A percentile compares a stretch with the other conserved stretches of the same genome.
phyloP scores from a whole-genome alignment of 2,888 invertebrate genomes.

The Xestia xanthographa region DNA sequence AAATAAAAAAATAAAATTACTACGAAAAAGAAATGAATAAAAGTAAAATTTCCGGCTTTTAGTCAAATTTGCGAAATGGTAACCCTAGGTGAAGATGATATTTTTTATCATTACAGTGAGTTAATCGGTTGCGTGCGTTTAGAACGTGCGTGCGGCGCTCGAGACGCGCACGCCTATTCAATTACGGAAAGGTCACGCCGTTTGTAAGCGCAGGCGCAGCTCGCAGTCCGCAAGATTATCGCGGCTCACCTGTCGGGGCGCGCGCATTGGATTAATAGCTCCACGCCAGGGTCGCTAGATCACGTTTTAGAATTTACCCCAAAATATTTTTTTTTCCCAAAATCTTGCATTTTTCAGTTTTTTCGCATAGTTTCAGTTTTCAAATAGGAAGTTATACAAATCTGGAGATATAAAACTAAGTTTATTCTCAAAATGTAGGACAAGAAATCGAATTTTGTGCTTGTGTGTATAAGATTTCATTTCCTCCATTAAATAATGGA shows the following conservation, averaged over 20 bases:
- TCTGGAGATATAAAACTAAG: not conserved
- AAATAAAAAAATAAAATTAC: not conserved
- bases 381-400: not conserved
- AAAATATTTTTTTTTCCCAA: not conserved
- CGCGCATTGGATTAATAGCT: conserved; percentile 78
- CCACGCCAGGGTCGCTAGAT: conserved; percentile 28
- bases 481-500: too few species aligned
- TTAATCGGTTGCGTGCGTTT: conserved; percentile 84
- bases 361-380: not conserved
- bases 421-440: not conserved
- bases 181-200: conserved; percentile 89
- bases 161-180: conserved; percentile 86
- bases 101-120: conserved; percentile 65
- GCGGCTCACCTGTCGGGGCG: conserved; percentile 85
- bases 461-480: not conserved
- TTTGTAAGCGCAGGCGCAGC: conserved; percentile 82
- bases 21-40: not conserved
- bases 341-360: not conserved
- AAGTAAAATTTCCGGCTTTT: not conserved
- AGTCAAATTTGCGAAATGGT: not conserved
- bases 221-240: conserved; percentile 86
- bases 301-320: not conserved
- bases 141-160: conserved; percentile 82
- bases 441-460: not conserved
- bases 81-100: conserved; percentile 51